These are phyloP conservation scores for Hypselothyrea guttata DNA, from an alignment of 2,888 invertebrate genomes.

Conservation along the genomic window DNA sequence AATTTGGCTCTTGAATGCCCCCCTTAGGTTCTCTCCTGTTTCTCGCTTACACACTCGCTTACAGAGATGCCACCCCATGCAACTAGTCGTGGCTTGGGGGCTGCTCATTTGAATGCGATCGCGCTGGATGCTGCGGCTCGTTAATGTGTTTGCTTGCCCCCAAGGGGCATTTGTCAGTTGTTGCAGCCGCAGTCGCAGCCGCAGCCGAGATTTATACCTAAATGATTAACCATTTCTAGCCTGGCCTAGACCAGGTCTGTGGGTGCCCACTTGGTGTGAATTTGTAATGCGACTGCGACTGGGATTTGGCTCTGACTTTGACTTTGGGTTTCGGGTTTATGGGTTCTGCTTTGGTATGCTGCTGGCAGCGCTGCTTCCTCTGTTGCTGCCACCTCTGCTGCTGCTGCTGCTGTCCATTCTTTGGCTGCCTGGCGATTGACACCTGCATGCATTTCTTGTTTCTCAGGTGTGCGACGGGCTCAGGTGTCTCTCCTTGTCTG, in stretches of 20 bases:
- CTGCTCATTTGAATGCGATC: constrained; percentile 65
- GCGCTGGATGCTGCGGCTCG: constrained; percentile 52
- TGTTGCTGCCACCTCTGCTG: constrained; percentile 13
- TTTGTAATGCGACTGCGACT: constrained; percentile 67
- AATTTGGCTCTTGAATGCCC: constrained; percentile 66
- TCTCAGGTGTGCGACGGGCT: constrained; percentile 73
- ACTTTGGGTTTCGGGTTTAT: constrained; percentile 9
- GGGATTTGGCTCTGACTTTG: constrained; percentile 15
- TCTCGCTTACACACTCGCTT: neutral
- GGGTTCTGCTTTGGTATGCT: constrained; percentile 34
- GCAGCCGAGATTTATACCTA: constrained; percentile 69
- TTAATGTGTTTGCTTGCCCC: constrained; percentile 60
- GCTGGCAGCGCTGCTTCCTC: constrained; percentile 31
- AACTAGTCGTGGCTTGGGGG: constrained; percentile 1
- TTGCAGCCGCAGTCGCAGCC: constrained; percentile 18
- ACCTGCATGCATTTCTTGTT: constrained; percentile 79
- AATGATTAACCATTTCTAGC: constrained; percentile 74
- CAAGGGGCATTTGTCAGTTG: constrained; percentile 62
- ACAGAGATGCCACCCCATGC: neutral
- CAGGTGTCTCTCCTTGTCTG: constrained; percentile 57
- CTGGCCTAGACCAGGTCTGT: constrained; percentile 40
- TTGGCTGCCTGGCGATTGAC: constrained; percentile 68
- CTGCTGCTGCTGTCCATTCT: constrained; percentile 57
- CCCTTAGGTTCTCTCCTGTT: neutral
- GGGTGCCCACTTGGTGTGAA: constrained; percentile 74